Base-by-base conservation (phyloP, 2,113 vertebrate genomes). In the Dicrurus megarhynchus region DNA sequence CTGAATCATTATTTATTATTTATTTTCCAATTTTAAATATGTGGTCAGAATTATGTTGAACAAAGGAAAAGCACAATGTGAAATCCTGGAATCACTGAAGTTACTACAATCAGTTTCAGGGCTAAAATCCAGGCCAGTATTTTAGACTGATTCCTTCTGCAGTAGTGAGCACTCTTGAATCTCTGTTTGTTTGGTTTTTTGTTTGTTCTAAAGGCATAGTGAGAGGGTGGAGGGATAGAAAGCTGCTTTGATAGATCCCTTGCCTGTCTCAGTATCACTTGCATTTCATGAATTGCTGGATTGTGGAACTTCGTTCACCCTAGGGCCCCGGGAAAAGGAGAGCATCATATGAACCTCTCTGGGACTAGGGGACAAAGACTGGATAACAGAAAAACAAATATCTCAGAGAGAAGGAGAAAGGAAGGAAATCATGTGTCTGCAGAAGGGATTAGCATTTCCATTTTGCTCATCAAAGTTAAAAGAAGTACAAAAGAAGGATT, bases 401-500 rank as follows among this genome's bases (percentile, higher is more conserved):
- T 46, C 52, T 94, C 46, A 5, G 60, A 81, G 59, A 95, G 67
- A 65, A 95, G 87, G 81, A 81, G 84, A 94, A 89, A 96, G 89
- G 89, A 96, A 95, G 94, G 93, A 96, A 97, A 84, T 79, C 74
- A 84, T 94, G 81, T 89, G 89, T 79, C 94, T 93, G 49, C 87
- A 94, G 77, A 96, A 88, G 77, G 89, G 94, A 96, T 96, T 97
- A 95, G 55, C 89, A 92, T 95, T 92, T 96, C 86, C 74, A 96
- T 96, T 97, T 94, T 89, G 69, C 77, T 92, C 93, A 91, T 95
- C 96, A 91, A 94, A 96, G 93, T 93, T 87, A 95, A 95, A 87
- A 92, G 94, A 89, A 96, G 70, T 60, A 96, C 87, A 97, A 94
- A 96, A 87, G 94, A 95, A 93, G 87, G 87, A 96, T 96, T 97